Evolutionary conservation across 2,888 invertebrate genomes (phyloP).

Genomic region (Eupithecia subfuscata): DNA sequence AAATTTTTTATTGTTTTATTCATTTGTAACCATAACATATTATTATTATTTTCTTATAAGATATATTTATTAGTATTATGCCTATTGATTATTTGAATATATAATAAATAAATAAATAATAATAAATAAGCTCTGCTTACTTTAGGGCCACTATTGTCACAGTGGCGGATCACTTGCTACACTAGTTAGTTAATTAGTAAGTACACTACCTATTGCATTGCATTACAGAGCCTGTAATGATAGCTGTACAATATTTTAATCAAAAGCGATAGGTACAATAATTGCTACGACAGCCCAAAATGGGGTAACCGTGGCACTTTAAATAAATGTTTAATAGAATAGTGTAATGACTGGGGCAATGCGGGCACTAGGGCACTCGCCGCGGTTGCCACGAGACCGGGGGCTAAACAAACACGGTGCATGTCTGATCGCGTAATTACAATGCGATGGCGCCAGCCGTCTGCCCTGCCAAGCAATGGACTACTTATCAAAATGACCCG

Average conservation of each 20-base stretch:
- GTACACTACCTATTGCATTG: neutral
- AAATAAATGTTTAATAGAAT: neutral
- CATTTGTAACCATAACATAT: too few relatives aligned
- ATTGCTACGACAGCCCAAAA: neutral
- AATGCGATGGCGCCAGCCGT: neutral
- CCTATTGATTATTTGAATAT: too few relatives aligned
- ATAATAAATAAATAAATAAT: too few relatives aligned
- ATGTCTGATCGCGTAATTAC: conserved; percentile 8
- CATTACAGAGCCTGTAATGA: too few relatives aligned
- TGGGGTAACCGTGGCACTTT: neutral
- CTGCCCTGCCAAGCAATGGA: neutral
- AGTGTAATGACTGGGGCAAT: conserved; percentile 12
- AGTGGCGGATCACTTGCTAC: too few relatives aligned
- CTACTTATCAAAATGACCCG: neutral
- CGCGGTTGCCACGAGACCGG: conserved; percentile 26
- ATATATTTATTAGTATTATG: too few relatives aligned
- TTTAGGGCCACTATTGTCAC: too few relatives aligned
- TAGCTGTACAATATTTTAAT: too few relatives aligned
- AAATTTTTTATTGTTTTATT: too few relatives aligned
- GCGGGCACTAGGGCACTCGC: conserved; percentile 5
- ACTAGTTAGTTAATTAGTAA: too few relatives aligned
- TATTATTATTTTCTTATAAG: too few relatives aligned
- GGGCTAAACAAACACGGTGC: conserved; percentile 25
- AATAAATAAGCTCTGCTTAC: too few relatives aligned
- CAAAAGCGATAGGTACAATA: neutral